A percentile compares a stretch with the other conserved stretches of the same genome.
phyloP scores from a whole-genome alignment of 2,888 invertebrate genomes.

The Pristionchus maxplancki region DNA sequence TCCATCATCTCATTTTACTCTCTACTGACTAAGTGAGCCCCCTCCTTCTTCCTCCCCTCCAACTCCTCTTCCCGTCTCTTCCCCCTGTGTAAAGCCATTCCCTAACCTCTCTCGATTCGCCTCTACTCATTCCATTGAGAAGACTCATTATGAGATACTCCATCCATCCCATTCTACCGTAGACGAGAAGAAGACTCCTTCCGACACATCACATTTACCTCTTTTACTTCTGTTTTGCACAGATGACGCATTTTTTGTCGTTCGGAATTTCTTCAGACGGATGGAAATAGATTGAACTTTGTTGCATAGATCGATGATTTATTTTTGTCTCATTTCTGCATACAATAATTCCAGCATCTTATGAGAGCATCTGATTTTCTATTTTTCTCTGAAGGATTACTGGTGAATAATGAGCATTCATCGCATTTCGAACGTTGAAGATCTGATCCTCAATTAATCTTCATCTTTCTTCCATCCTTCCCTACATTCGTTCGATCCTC shows the following conservation, averaged over 20 bases:
- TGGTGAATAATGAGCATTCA: too few species aligned
- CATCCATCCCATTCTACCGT: slow-evolving; percentile 42
- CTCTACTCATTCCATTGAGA: slow-evolving; percentile 17
- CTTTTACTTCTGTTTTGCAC: background rate
- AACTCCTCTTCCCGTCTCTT: too few species aligned
- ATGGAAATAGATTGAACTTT: background rate
- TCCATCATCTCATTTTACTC: slow-evolving; percentile 33
- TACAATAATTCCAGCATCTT: too few species aligned
- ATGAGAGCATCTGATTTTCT: too few species aligned
- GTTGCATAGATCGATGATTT: too few species aligned
- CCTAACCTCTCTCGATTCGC: slow-evolving; percentile 23
- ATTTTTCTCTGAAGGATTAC: too few species aligned
- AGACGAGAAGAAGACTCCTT: background rate
- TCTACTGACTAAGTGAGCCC: slow-evolving; percentile 18
- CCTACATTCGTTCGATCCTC: background rate
- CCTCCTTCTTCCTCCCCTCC: background rate
- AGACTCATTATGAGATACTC: slow-evolving; percentile 35
- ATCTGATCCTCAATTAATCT: background rate
- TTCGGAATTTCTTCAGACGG: background rate
- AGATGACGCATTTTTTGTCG: background rate
- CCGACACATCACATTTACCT: background rate
- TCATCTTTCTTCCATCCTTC: background rate
- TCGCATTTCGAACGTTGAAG: too few species aligned
- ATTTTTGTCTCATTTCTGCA: too few species aligned
- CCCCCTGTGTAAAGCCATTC: slow-evolving; percentile 17